Evolutionary conservation across 2,113 vertebrate genomes (phyloP).

Genomic region (Isichthys henryi): DNA sequence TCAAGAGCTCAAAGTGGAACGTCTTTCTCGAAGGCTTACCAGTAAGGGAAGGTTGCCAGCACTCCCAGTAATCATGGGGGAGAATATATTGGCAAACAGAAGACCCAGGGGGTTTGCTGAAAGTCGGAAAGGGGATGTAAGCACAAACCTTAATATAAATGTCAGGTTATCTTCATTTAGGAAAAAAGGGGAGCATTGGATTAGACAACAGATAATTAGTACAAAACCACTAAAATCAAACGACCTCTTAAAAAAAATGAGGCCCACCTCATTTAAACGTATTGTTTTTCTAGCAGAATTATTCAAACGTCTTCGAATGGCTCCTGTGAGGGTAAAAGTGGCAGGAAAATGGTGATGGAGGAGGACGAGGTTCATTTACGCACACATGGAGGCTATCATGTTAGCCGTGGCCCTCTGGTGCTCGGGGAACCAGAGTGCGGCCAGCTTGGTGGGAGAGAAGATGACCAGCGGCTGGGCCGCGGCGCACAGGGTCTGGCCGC

Average conservation of each 20-base stretch:
- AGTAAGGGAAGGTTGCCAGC: slow-evolving; percentile 54
- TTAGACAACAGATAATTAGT: background rate
- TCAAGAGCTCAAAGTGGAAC: background rate
- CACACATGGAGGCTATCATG: slow-evolving; percentile 86
- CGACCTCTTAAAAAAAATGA: background rate
- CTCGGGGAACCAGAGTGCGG: slow-evolving; percentile 88
- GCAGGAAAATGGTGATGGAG: background rate
- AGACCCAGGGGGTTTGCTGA: slow-evolving; percentile 82
- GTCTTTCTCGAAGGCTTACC: slow-evolving; percentile 55
- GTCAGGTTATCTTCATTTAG: background rate
- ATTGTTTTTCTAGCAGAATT: background rate
- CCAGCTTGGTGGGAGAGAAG: slow-evolving; percentile 86
- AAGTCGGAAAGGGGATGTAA: slow-evolving; percentile 31
- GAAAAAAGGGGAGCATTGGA: background rate
- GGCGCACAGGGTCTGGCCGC: slow-evolving; percentile 76
- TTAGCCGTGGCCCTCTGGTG: slow-evolving; percentile 84
- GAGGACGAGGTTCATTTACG: slow-evolving; percentile 41
- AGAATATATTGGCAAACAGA: slow-evolving; percentile 76
- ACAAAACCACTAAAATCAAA: background rate
- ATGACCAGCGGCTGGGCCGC: slow-evolving; percentile 83
- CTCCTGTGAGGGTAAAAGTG: background rate
- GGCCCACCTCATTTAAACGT: background rate
- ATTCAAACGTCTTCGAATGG: background rate
- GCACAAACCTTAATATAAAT: background rate
- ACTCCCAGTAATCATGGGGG: slow-evolving; percentile 61